Evolutionary conservation across 1,140 invertebrate species (phyloP), one percentile per base, ranked within the genome.

Genomic region (Himalopsyche phryganea): DNA sequence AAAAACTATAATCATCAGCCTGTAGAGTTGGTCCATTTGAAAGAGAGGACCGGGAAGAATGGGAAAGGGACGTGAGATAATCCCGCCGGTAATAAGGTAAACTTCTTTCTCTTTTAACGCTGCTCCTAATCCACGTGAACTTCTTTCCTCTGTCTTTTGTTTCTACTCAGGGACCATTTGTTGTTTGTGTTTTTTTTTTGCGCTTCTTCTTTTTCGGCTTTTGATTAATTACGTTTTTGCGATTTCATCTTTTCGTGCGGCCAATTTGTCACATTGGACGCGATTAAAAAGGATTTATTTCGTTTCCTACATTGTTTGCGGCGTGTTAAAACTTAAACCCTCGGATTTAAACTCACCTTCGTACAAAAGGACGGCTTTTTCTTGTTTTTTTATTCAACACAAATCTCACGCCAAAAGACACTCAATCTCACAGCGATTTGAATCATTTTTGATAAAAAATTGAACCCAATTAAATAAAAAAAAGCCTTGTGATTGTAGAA

Each of bases 51-150:
- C 3, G 23, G 23, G 9, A 28, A 28, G 23, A 28, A 49, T 9
- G 14, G 13, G 44, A 41, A 17, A 58, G 23, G 18, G 36, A 42
- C 14, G 40, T 20, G 46, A 59, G 38, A 47, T 47, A 55, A 54
- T 51, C 38, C 19, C 36, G 40, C 47, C 52, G 28, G 48, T 61
- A 61, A 61, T 61, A 52, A 61, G 49, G 59, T 56, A 61, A 61
- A 61, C 59, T 61, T 60, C 50, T 47, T 41, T 49, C 48, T 33
- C 32, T n/a, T 46, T 20, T 20, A 17, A 20, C 44, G 44, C 18
- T 17, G 17, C 20, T 18, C 23, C 40, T 14, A 41, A 46, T 19
- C 23, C 44, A 5, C 18, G 23, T 15, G 17, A 46, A 46, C 17
- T 46, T 15, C 13, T n/a, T 9, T 41, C 40, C 17, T 6, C 18